Evolutionary conservation across 1,140 invertebrate species (phyloP), one percentile per base, ranked within the genome.

Genomic region (Zeugodacus cucurbitae): DNA sequence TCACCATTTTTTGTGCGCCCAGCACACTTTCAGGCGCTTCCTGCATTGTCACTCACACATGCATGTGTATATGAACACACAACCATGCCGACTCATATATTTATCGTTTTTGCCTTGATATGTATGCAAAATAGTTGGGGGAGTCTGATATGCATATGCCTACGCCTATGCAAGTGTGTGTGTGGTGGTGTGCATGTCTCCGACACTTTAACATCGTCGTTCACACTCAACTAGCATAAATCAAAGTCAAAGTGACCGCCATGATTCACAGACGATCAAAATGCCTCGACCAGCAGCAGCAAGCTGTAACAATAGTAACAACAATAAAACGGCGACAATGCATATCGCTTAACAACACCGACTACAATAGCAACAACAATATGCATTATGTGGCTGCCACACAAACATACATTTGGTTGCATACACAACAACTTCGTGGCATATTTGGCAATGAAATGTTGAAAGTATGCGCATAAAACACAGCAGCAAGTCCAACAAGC

Each of bases 211-310:
- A 26, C 74, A 82, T 41, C 41, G 74, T 82, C 74, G 74, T 82
- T 82, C 74, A 48, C 74, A 82, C 74, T 82, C 74, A 82, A 82
- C 74, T 48, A 54, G n/a, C 74, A 82, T 82, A 82, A 91, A 91
- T 91, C 91, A 91, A 91, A 91, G 91, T 91, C 91, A 90, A 88
- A 37, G 17, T 34, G 90, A 90, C 90, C 90, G 89, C 90, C 91
- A 91, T 91, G 91, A 91, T 91, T 91, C 91, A 90, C 91, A 91
- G 91, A 91, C 91, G 91, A 91, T 91, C 89, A 90, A 90, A 91
- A 91, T 89, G 89, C 89, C 88, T 88, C 89, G 20, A 88, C 88
- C 88, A 78, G 57, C 82, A 88, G 87, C 20, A 64, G 26, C 34
- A 74, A 74, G 41, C 62, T 1, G 26, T 37, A 78, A 20, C 74